Percentiles rank a stretch among this genome's conserved stretches.
Evolutionary conservation across 2,113 vertebrate species (phyloP).

Genomic region (Zosterops borbonicus): DNA sequence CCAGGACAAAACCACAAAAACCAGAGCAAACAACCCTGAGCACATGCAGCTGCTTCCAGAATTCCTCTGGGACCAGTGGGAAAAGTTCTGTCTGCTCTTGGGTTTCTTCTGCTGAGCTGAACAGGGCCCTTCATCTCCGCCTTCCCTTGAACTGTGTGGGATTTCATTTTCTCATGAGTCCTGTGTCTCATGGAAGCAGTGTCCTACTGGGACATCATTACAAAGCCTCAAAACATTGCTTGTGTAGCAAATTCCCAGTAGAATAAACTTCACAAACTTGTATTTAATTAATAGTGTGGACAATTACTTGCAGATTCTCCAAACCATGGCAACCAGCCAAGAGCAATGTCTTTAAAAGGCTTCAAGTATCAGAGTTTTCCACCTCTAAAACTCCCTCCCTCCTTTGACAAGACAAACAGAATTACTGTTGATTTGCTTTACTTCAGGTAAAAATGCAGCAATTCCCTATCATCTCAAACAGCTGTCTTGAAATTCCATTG

Average conservation of each 20-base stretch:
- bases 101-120: background rate
- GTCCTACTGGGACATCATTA: conserved; percentile 11
- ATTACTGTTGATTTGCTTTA: background rate
- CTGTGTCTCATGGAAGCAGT: background rate
- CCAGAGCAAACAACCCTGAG: background rate
- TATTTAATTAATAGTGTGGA: conserved; percentile 24
- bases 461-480: background rate
- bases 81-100: background rate
- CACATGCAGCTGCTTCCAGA: background rate
- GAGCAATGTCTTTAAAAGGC: background rate
- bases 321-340: background rate
- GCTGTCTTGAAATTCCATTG: background rate
- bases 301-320: conserved; percentile 18
- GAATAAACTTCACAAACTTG: background rate
- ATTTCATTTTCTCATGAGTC: conserved; percentile 37
- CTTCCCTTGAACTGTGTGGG: background rate
- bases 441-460: background rate
- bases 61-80: background rate
- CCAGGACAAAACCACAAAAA: background rate
- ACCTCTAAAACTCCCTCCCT: background rate
- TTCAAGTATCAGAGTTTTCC: background rate
- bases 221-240: background rate
- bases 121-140: background rate
- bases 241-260: background rate
- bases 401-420: background rate